Percentiles rank a stretch among this genome's conserved stretches.
Evolutionary conservation across 37 sponge, comb jelly and placozoan species (phyloP).

Genomic region (Haliclona indistincta): DNA sequence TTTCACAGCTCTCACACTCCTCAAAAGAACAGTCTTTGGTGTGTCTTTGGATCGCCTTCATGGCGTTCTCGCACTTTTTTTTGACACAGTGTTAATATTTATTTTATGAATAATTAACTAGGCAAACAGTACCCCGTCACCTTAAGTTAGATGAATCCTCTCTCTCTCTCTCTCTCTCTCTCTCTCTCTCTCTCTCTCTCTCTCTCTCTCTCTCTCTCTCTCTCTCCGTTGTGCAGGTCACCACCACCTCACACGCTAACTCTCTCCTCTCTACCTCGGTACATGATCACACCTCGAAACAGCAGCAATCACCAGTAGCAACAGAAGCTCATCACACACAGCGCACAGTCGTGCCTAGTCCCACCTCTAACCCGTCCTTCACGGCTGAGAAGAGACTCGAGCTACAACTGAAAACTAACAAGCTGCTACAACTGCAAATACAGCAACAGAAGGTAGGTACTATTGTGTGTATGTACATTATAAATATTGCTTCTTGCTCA

Average conservation of each 20-base stretch:
- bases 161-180: slow-evolving; percentile 56
- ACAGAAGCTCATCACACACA: neutral
- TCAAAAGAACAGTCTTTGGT: too few relatives aligned
- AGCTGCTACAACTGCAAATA: slow-evolving; percentile 66
- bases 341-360: neutral
- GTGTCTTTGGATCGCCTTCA: too few relatives aligned
- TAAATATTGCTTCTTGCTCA: neutral
- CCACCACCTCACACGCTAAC: neutral
- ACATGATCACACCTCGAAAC: too few relatives aligned
- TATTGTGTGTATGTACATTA: neutral
- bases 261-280: neutral
- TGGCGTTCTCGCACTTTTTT: too few relatives aligned
- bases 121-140: too few relatives aligned
- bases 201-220: slow-evolving; percentile 10
- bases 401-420: slow-evolving; percentile 66
- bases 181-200: slow-evolving; percentile 45
- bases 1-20: too few relatives aligned
- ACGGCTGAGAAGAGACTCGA: slow-evolving; percentile 59
- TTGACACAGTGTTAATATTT: neutral
- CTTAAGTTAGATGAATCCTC: too few relatives aligned
- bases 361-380: neutral
- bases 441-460: slow-evolving; percentile 75
- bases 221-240: neutral
- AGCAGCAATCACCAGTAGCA: neutral
- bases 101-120: neutral